Conservation (phyloP, 2,113 vertebrate genomes). For the Nettapus auritus region DNA sequence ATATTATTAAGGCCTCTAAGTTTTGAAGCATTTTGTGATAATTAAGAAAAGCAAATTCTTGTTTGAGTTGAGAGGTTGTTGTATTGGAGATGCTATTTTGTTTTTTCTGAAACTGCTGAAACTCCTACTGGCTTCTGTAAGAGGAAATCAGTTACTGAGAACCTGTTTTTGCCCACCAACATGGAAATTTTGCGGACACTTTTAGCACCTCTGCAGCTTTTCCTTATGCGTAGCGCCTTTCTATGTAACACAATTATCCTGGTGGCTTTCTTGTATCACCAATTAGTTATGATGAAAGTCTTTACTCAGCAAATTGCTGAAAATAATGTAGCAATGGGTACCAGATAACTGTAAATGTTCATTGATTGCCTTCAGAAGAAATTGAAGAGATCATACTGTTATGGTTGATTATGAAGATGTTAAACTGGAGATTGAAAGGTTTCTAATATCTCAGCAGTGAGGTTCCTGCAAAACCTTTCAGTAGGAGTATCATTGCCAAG, state of each 20-base stretch:
- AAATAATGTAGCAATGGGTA: not conserved
- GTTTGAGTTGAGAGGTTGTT: not conserved
- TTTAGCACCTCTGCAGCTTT: not conserved
- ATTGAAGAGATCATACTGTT: not conserved
- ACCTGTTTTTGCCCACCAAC: not conserved
- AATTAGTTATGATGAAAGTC: not conserved
- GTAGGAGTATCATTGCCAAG: not conserved
- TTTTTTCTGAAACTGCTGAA: not conserved
- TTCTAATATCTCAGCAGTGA: not conserved
- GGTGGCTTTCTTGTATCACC: not conserved
- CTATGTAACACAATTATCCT: not conserved
- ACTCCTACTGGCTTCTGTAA: not conserved
- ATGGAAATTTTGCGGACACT: not conserved
- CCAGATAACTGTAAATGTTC: not conserved
- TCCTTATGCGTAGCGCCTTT: rapidly evolving
- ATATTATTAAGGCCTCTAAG: not conserved
- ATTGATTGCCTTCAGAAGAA: not conserved
- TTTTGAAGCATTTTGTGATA: not conserved
- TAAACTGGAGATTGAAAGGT: not conserved
- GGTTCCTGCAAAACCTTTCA: not conserved
- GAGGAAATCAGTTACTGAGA: not conserved
- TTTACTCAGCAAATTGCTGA: not conserved
- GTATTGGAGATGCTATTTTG: not conserved
- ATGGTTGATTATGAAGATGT: not conserved
- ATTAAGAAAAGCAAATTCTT: not conserved